Conservation (phyloP, 1,140 invertebrate genomes). For the Drosophila yakuba region DNA sequence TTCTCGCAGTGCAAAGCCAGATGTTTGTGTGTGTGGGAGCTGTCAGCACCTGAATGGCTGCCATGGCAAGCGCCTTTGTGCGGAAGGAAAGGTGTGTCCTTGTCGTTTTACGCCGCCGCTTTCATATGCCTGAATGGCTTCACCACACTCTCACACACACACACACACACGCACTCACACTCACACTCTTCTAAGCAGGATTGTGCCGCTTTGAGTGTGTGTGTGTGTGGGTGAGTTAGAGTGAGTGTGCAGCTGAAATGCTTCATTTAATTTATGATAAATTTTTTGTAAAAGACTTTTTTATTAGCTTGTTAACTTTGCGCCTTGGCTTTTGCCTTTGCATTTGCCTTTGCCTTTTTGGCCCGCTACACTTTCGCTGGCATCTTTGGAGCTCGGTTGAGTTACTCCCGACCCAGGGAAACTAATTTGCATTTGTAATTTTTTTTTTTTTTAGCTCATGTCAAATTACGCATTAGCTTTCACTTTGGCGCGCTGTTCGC, state of each 20-base stretch:
- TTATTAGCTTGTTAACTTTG: conserved; percentile 79
- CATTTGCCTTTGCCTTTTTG: conserved; percentile 37
- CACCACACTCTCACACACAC: conserved; percentile 16
- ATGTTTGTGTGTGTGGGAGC: conserved; percentile 6
- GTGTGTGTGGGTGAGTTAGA: conserved; percentile 5
- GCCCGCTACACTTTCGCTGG: conserved; percentile 17
- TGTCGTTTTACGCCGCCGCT: conserved; percentile 50
- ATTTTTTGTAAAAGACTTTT: conserved; percentile 76
- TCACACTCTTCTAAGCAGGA: conserved; percentile 16
- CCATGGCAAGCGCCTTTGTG: conserved; percentile 54
- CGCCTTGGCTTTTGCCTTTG: conserved; percentile 52
- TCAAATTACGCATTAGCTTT: conserved; percentile 80
- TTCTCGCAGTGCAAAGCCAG: not conserved
- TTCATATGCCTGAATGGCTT: conserved; percentile 40
- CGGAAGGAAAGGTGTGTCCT: conserved; percentile 65
- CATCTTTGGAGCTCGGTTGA: conserved; percentile 12
- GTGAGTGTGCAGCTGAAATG: conserved; percentile 66
- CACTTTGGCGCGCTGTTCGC: conserved; percentile 57
- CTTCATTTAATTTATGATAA: conserved; percentile 83
- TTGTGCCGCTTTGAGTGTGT: conserved; percentile 33
- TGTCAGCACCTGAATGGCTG: conserved; percentile 76
- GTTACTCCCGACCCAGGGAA: conserved; percentile 30
- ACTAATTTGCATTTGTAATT: conserved; percentile 82
- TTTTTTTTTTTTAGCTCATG: conserved; percentile 72
- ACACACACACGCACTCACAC: conserved; percentile 2